These are phyloP conservation scores for Reticulitermes lucifugus DNA, from an alignment of 2,888 invertebrate genomes.

Conservation along the genomic window DNA sequence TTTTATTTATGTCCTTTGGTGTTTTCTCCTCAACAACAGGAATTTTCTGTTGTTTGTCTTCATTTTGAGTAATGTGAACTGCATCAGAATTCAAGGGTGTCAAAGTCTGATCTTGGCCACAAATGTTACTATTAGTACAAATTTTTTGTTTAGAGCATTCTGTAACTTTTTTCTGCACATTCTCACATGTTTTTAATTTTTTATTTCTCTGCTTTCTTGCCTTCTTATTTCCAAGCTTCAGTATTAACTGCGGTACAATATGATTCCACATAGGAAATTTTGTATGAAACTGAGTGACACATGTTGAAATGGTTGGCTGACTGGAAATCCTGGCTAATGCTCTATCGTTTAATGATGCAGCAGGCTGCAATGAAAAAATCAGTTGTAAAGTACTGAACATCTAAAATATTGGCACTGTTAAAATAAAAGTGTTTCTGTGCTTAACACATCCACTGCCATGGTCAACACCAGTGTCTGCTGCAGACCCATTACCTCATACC, in stretches of 20 bases:
- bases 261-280: constrained; percentile 3
- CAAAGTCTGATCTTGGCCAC: background rate
- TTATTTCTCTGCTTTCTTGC: background rate
- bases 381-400: too few relatives aligned
- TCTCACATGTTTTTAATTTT: background rate
- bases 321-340: background rate
- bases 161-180: background rate
- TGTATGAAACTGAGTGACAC: constrained; percentile 3
- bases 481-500: too few relatives aligned
- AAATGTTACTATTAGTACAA: background rate
- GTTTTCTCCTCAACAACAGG: background rate
- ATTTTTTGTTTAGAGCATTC: background rate
- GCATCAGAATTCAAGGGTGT: background rate
- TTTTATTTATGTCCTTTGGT: background rate
- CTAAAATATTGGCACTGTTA: too few relatives aligned
- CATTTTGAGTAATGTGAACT: background rate
- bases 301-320: background rate
- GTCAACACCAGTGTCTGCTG: too few relatives aligned
- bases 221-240: background rate
- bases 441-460: too few relatives aligned
- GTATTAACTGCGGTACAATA: background rate
- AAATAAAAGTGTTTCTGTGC: too few relatives aligned
- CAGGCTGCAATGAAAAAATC: background rate
- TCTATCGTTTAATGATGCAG: background rate
- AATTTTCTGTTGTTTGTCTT: background rate